Conservation (phyloP, 2,797 vertebrate genomes). For the Somateria mollissima region DNA sequence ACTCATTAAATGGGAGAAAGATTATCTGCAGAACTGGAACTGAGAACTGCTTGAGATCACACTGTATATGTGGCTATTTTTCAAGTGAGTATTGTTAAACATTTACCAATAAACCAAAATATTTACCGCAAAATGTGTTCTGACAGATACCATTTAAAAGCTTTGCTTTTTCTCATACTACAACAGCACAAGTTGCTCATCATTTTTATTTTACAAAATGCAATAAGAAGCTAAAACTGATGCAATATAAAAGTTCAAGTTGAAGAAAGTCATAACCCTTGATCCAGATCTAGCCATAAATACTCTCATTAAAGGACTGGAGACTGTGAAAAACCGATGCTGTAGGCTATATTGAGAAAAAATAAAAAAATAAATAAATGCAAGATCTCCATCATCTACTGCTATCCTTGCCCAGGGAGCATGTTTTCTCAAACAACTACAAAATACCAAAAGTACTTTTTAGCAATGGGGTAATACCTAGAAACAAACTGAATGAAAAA, state of each 20-base stretch:
- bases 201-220: background rate
- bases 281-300: background rate
- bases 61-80: background rate
- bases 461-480: background rate
- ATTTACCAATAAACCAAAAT: background rate
- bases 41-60: background rate
- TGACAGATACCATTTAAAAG: background rate
- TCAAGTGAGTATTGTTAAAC: background rate
- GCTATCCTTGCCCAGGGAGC: background rate
- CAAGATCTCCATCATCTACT: background rate
- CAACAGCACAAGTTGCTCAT: background rate
- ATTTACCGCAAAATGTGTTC: background rate
- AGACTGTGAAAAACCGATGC: background rate
- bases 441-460: slow-evolving; percentile 34
- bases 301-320: background rate
- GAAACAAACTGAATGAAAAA: background rate
- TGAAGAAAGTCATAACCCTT: background rate
- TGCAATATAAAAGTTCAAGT: background rate
- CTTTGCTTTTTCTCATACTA: background rate
- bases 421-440: slow-evolving; percentile 3
- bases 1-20: background rate
- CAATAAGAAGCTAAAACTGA: background rate
- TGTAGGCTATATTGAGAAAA: background rate
- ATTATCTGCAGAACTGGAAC: background rate
- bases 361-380: background rate